These are phyloP conservation scores for Dascillus cervinus DNA, from an alignment of 2,888 invertebrate species.

Conservation along the genomic window DNA sequence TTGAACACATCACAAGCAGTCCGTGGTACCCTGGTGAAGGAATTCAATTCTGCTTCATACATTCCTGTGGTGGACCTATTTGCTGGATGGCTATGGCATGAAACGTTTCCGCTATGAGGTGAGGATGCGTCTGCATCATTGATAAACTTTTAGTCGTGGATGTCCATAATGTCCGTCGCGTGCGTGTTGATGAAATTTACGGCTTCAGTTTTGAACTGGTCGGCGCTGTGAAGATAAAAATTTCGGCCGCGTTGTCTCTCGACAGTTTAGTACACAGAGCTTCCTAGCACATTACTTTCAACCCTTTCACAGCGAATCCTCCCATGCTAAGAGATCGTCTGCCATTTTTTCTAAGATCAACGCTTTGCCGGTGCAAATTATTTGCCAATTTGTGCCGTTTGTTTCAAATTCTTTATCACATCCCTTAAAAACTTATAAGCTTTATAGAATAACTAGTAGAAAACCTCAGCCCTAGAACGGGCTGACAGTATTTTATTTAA, in stretches of 20 bases:
- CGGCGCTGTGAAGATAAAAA: conserved; percentile 93
- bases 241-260: conserved; percentile 95
- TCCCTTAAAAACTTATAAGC: no score
- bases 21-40: conserved; percentile 32
- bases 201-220: conserved; percentile 97
- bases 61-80: conserved; percentile 95
- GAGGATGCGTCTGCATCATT: conserved; percentile 96
- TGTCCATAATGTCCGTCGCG: conserved; percentile 98
- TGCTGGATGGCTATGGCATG: conserved; percentile 97
- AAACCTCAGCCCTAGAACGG: no score
- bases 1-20: conserved; percentile 37
- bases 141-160: conserved; percentile 96
- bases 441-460: no score
- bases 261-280: conserved; percentile 90
- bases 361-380: no score
- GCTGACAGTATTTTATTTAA: no score
- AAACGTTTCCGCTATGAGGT: conserved; percentile 98
- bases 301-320: conserved; percentile 90
- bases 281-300: conserved; percentile 99
- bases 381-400: no score
- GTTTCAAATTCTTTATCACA: no score
- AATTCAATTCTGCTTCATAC: conserved; percentile 77
- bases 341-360: no score
- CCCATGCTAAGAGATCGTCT: no score
- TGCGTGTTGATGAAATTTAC: conserved; percentile 99